Conservation (phyloP, 2,888 invertebrate species). For the Scaptomyza parva region DNA sequence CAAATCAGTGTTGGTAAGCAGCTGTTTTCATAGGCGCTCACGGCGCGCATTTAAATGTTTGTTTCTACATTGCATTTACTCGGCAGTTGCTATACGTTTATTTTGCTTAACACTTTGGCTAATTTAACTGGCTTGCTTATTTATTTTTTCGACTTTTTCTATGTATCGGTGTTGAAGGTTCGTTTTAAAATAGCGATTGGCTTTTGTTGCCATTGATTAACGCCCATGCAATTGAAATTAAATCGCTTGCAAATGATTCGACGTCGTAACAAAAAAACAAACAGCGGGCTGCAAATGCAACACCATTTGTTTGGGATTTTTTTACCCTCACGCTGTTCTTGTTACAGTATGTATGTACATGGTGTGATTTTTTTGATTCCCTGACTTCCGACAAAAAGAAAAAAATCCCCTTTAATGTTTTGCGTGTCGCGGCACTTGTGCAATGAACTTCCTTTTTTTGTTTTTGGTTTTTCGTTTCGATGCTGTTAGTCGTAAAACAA, state of each 20-base stretch:
- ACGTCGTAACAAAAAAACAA: conserved; percentile 17
- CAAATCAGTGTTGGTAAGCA: conserved; percentile 26
- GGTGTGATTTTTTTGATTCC: conserved; percentile 60
- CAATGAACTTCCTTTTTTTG: conserved; percentile 30
- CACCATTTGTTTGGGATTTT: conserved; percentile 62
- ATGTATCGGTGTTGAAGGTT: conserved; percentile 9
- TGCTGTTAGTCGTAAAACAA: conserved; percentile 38
- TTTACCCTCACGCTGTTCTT: conserved; percentile 15
- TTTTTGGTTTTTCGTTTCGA: conserved; percentile 13
- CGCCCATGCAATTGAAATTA: conserved; percentile 77
- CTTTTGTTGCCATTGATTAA: conserved; percentile 72
- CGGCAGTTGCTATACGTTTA: background rate
- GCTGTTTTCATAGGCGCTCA: accelerated
- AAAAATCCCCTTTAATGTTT: conserved; percentile 57
- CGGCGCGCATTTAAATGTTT: conserved; percentile 35
- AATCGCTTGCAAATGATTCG: conserved; percentile 77
- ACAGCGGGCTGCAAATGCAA: conserved; percentile 26
- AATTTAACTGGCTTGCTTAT: conserved; percentile 9
- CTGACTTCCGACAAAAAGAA: conserved; percentile 34
- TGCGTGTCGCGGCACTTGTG: conserved; percentile 61
- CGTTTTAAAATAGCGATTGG: conserved; percentile 14
- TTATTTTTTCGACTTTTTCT: conserved; percentile 8
- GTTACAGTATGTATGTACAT: conserved; percentile 29
- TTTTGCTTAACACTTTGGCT: conserved; percentile 2
- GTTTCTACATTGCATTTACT: background rate